A percentile compares a stretch with the other conserved stretches of the same genome.
Evolutionary conservation across 2,888 invertebrate genomes (phyloP).

Genomic region (Drosophila multiciliata): DNA sequence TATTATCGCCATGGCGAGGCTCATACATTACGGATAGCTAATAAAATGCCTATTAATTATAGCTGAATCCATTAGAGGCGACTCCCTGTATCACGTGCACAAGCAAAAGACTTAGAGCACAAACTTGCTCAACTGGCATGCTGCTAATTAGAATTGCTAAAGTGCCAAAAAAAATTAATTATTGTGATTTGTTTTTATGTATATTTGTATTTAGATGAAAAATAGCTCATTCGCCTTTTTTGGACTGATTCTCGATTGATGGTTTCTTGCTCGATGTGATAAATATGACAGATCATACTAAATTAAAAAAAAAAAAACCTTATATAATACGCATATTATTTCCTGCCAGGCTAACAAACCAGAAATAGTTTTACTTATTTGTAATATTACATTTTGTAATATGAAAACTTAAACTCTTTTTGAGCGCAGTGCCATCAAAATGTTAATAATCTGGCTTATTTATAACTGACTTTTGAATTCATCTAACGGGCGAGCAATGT

Average conservation of each 20-base stretch:
- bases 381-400: background rate
- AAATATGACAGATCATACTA: background rate
- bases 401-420: background rate
- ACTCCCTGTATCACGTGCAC: slow-evolving; percentile 39
- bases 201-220: slow-evolving; percentile 32
- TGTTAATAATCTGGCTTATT: background rate
- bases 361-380: background rate
- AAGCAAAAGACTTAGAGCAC: slow-evolving; percentile 60
- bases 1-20: slow-evolving; percentile 4
- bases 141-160: slow-evolving; percentile 52
- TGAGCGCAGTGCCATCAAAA: background rate
- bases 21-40: slow-evolving; percentile 31
- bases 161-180: slow-evolving; percentile 39
- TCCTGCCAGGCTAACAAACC: background rate
- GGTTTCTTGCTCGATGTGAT: background rate
- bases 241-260: background rate
- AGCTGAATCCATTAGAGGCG: slow-evolving; percentile 20
- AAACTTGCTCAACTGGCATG: slow-evolving; percentile 50
- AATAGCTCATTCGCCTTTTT: slow-evolving; percentile 22
- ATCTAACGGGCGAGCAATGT: background rate
- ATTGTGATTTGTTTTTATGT: background rate
- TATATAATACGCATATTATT: background rate
- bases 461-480: background rate
- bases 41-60: slow-evolving; percentile 62
- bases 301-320: background rate